These are phyloP conservation scores for Potamilus streckersoni DNA, from an alignment of 1,140 invertebrate species.

Conservation along the genomic window DNA sequence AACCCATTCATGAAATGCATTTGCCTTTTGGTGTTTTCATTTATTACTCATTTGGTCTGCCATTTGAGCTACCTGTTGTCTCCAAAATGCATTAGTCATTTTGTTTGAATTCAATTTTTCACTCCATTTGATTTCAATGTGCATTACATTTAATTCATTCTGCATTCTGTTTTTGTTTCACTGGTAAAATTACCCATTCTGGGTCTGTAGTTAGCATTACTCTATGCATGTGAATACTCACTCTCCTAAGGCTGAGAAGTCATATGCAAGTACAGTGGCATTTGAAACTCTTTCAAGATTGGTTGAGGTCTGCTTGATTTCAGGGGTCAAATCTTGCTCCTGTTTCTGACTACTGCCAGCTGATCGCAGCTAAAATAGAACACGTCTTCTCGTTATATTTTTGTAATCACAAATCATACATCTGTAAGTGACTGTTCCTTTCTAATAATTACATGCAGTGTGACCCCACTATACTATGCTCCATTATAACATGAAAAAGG, in stretches of 20 bases:
- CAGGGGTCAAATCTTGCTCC: not conserved
- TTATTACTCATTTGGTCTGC: too few relatives aligned
- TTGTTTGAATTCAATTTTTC: not conserved
- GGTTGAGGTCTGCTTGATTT: too few relatives aligned
- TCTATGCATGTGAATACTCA: conserved; percentile 28
- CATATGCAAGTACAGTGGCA: conserved; percentile 52
- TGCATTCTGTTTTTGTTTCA: not conserved
- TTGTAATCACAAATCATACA: too few relatives aligned
- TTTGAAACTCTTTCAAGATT: conserved; percentile 18
- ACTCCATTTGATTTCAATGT: not conserved
- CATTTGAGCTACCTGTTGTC: too few relatives aligned
- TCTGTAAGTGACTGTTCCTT: too few relatives aligned
- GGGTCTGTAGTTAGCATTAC: too few relatives aligned
- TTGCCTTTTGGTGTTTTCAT: too few relatives aligned
- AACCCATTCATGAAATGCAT: too few relatives aligned
- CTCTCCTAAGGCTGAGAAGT: conserved; percentile 59
- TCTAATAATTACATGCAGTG: too few relatives aligned
- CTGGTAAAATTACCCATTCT: not conserved
- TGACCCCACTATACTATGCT: too few relatives aligned
- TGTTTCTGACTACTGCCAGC: conserved; percentile 12
- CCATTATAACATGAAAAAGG: too few relatives aligned
- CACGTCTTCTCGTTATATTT: not conserved
- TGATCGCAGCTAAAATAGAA: conserved; percentile 9
- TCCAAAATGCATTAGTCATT: too few relatives aligned
- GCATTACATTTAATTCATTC: not conserved